A percentile compares a stretch with the other conserved stretches of the same genome.
These are phyloP conservation scores for Zaprionus ghesquierei DNA, from an alignment of 1,140 invertebrate genomes.

Conservation along the genomic window DNA sequence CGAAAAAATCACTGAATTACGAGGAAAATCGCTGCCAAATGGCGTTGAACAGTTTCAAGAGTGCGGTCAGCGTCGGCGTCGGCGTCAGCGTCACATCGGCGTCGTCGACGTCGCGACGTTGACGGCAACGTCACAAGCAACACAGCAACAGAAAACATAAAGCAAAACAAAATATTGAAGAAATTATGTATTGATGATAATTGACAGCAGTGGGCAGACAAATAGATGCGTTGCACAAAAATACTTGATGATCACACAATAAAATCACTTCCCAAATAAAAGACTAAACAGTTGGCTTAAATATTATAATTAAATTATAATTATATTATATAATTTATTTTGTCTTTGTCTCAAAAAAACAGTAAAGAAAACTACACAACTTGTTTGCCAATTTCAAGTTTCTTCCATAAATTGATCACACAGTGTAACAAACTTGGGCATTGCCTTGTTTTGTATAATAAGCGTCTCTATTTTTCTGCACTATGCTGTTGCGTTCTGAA, in stretches of 20 bases:
- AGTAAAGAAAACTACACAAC: neutral
- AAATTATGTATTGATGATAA: conserved; percentile 72
- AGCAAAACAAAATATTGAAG: conserved; percentile 69
- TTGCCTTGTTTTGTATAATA: neutral
- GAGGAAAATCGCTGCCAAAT: conserved; percentile 43
- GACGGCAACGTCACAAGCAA: conserved; percentile 40
- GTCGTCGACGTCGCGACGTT: neutral
- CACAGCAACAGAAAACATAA: conserved; percentile 57
- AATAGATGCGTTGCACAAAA: conserved; percentile 5
- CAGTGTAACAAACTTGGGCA: neutral
- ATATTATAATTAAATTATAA: too few species aligned
- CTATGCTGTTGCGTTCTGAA: conserved; percentile 43
- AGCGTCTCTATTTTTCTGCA: neutral
- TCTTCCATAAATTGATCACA: neutral
- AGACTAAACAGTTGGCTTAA: too few species aligned
- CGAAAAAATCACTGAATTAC: conserved; percentile 54
- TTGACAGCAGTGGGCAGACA: conserved; percentile 8
- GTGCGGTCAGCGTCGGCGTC: conserved; percentile 42
- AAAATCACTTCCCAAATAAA: too few species aligned
- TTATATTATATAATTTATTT: too few species aligned
- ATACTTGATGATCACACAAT: neutral
- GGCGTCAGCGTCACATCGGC: conserved; percentile 9
- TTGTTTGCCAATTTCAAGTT: neutral
- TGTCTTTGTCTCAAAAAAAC: too few species aligned
- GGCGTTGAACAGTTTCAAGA: conserved; percentile 64